Percentiles rank a stretch among this genome's conserved stretches.
phyloP scores from a whole-genome alignment of 2,797 vertebrate genomes.

The Eutrigla gurnardus region DNA sequence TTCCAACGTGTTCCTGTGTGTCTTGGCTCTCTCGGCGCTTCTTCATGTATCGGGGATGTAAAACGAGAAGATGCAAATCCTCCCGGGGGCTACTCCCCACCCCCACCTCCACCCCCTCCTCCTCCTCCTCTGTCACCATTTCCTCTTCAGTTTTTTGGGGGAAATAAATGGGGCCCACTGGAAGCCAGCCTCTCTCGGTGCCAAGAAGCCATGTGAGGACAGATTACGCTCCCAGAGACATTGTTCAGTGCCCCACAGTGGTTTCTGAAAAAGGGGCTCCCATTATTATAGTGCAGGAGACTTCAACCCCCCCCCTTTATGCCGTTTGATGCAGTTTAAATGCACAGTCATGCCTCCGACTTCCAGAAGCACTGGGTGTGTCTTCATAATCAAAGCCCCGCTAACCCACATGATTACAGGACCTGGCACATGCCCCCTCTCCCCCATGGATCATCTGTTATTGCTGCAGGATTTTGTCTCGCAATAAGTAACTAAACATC shows the following conservation, averaged over 20 bases:
- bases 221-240: conserved; percentile 72
- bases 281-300: conserved; percentile 66
- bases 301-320: conserved; percentile 68
- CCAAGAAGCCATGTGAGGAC: conserved; percentile 65
- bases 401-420: conserved; percentile 81
- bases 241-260: conserved; percentile 68
- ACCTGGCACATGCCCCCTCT: conserved; percentile 71
- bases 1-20: conserved; percentile 58
- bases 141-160: conserved; percentile 46
- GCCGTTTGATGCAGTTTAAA: conserved; percentile 70
- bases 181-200: conserved; percentile 43
- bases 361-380: conserved; percentile 76
- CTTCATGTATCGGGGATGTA: conserved; percentile 61
- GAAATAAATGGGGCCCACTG: conserved; percentile 61
- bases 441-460: neutral
- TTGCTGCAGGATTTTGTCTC: no score
- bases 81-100: conserved; percentile 12
- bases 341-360: conserved; percentile 70
- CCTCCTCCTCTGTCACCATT: conserved; percentile 47
- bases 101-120: no score
- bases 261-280: conserved; percentile 66
- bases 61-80: conserved; percentile 57
- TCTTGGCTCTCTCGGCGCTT: conserved; percentile 57
- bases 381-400: conserved; percentile 73
- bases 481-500: no score